phyloP scores from a whole-genome alignment of 2,888 invertebrate species.

The Linyphia triangularis region DNA sequence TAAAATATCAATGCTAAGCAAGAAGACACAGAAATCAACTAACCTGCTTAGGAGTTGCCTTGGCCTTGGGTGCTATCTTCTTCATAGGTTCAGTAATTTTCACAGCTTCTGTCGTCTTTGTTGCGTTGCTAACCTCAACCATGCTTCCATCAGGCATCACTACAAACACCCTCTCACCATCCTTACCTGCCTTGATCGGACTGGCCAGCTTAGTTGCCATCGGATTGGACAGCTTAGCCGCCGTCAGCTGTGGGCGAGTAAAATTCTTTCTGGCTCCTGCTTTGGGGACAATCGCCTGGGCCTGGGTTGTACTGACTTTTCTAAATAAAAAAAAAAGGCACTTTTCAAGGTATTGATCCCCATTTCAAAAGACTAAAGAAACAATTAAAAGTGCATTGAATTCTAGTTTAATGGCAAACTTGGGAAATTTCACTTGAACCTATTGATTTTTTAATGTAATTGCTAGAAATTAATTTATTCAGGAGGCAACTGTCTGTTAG shows the following conservation, averaged over 20 bases:
- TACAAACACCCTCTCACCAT: conserved; percentile 71
- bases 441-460: too few species aligned
- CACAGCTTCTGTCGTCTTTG: conserved; percentile 1
- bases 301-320: too few species aligned
- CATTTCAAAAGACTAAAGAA: too few species aligned
- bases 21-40: neutral
- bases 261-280: conserved; percentile 66
- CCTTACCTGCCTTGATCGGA: neutral
- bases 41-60: neutral
- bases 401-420: too few species aligned
- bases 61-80: conserved; percentile 15
- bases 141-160: conserved; percentile 74
- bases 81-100: conserved; percentile 5
- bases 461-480: too few species aligned
- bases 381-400: too few species aligned
- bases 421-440: too few species aligned
- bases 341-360: too few species aligned
- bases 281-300: conserved; percentile 8
- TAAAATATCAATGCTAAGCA: too few species aligned
- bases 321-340: too few species aligned
- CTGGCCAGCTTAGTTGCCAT: neutral
- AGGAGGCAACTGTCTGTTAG: too few species aligned
- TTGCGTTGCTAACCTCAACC: conserved; percentile 69
- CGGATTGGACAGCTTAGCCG: neutral
- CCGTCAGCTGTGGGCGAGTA: conserved; percentile 6